Percentiles rank a stretch among this genome's conserved stretches.
Evolutionary conservation across 2,888 invertebrate genomes (phyloP).

Genomic region (Apodemia zela): DNA sequence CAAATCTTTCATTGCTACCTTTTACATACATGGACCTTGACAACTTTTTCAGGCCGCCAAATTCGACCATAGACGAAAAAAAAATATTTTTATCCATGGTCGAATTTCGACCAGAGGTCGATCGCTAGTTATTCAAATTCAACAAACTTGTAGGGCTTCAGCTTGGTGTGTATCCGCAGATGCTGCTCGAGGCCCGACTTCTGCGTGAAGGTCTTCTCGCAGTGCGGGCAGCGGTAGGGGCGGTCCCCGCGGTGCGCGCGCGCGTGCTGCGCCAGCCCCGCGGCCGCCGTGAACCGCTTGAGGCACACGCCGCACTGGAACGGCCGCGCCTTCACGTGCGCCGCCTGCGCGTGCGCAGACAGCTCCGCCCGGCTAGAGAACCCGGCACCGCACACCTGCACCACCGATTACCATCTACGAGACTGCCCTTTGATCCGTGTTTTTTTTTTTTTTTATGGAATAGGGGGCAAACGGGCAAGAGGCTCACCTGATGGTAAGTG

Average conservation of each 20-base stretch:
- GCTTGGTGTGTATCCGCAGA: constrained; percentile 62
- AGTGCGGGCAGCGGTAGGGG: constrained; percentile 61
- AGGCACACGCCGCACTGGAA: constrained; percentile 58
- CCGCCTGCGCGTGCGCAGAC: constrained; percentile 45
- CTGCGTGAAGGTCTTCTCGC: constrained; percentile 67
- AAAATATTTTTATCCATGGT: no score
- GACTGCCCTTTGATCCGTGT: no score
- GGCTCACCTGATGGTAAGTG: no score
- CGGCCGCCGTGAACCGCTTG: constrained; percentile 66
- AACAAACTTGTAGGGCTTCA: constrained; percentile 64
- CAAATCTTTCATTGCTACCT: no score
- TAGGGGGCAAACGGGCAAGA: no score
- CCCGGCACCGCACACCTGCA: constrained; percentile 52
- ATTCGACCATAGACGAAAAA: no score
- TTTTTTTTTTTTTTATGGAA: no score
- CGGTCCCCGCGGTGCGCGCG: constrained; percentile 62
- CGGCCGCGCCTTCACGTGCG: constrained; percentile 57
- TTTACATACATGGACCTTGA: no score
- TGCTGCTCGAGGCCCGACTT: constrained; percentile 72
- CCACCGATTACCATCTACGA: no score
- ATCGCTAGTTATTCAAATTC: no score
- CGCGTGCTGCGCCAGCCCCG: constrained; percentile 63
- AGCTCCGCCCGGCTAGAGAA: constrained; percentile 47
- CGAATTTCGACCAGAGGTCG: no score
- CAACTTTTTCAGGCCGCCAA: no score